These are phyloP conservation scores for Sturmia bella DNA, from an alignment of 2,888 invertebrate genomes.

Conservation along the genomic window DNA sequence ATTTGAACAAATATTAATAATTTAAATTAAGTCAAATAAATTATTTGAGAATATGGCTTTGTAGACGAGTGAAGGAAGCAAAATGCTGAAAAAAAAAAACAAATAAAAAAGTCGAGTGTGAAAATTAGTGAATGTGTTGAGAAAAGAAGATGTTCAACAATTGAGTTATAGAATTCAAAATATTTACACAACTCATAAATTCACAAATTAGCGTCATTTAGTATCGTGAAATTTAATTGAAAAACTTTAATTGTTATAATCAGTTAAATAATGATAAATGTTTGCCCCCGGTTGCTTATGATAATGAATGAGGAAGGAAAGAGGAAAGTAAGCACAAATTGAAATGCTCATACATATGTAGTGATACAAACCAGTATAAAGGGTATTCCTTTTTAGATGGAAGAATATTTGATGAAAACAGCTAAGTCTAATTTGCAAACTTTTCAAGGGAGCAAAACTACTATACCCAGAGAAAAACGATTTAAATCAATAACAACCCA, in stretches of 20 bases:
- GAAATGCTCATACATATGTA: background rate
- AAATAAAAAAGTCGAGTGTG: slow-evolving; percentile 3
- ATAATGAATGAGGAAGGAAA: slow-evolving; percentile 8
- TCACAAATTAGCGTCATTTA: slow-evolving; percentile 62
- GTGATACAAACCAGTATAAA: too few relatives aligned
- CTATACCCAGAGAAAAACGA: too few relatives aligned
- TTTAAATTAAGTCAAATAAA: slow-evolving; percentile 51
- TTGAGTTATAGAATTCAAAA: slow-evolving; percentile 46
- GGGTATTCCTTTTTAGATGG: background rate
- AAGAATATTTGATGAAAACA: too few relatives aligned
- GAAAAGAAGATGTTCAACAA: slow-evolving; percentile 10
- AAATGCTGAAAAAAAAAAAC: slow-evolving; percentile 22
- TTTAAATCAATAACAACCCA: too few relatives aligned
- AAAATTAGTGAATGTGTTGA: slow-evolving; percentile 10
- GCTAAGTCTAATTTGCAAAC: too few relatives aligned
- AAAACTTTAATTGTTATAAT: slow-evolving; percentile 46
- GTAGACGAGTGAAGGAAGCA: background rate
- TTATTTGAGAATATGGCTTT: slow-evolving; percentile 41
- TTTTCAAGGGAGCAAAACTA: too few relatives aligned
- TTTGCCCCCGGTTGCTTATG: background rate
- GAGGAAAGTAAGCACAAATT: background rate
- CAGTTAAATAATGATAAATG: slow-evolving; percentile 15
- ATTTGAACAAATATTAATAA: slow-evolving; percentile 60
- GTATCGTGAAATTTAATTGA: slow-evolving; percentile 58
- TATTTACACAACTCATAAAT: slow-evolving; percentile 51